Evolutionary conservation across 2,888 invertebrate genomes (phyloP), one percentile per base, ranked within the genome.

Genomic region (Melikaiella ostensackeni): DNA sequence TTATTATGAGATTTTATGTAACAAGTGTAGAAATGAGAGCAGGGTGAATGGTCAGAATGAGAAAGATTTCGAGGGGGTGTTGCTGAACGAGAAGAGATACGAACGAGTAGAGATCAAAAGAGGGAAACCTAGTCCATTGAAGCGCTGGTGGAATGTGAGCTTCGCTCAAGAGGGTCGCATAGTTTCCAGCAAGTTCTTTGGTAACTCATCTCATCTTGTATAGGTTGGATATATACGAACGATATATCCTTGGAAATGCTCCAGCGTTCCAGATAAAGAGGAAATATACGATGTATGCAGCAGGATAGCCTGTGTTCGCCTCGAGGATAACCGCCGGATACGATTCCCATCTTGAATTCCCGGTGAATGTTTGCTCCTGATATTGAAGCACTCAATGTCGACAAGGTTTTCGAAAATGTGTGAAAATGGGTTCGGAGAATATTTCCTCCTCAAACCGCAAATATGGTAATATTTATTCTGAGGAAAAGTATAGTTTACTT

Each of bases 321-420:
- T 21, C 35, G 46, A 70, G 66, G n/a, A 70, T 30, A 55, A 33
- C 50, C 50, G n/a, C 30, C 50, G 50, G 70, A 70, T 46, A 55
- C 50, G 50, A 70, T 70, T 70, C 70, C n/a, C 70, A 70, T 70
- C 46, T 70, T 30, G 8, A 30, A 70, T n/a, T 70, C 30, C 50
- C 5, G 30, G 27, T 55, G 30, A 70, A n/a, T 70, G 21, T 70
- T 70, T 70, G 50, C 50, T 55, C 11, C 2, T 50, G 70, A 70
- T 70, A 70, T 70, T 50, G 50, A 70, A 27, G 27, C 50, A 50
- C 50, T 30, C 46, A 50, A 55, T 50, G 46, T 50, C 30, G 30
- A 50, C 70, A n/a, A 70, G 33, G 33, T 50, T 70, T 30, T 21
- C 19, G 27, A 30, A 70, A 70, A 70, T 50, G 50, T 30, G 70